Evolutionary conservation across 2,113 vertebrate species (phyloP), one percentile per base, ranked within the genome.

Genomic region (Pterocles gutturalis): DNA sequence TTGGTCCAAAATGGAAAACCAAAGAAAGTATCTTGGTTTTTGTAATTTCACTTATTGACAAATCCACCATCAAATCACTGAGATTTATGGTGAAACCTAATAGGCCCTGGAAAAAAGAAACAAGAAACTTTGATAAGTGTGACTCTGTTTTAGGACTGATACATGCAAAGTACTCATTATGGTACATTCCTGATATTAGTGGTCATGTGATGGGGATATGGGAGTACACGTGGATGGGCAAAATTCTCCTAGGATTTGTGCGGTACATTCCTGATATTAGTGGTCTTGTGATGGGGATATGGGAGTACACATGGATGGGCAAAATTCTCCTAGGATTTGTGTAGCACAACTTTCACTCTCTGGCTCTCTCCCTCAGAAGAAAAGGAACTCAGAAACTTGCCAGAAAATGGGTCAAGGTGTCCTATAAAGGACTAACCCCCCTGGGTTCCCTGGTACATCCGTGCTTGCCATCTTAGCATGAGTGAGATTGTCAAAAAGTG

Each of bases 381-480:
- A 62, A n/a, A 31, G 7, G 12, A 69, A 26, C 7, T 67, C 33
- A 25, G 49, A 93, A 84, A 48, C 15, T 11, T 77, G 5, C 14
- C 54, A 61, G 48, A 83, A 70, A 77, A 46, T 9, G 9, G 41
- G 24, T 25, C 54, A 67, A 83, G 1, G 7, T 53, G 10, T 25
- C 12, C 31, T 1, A 0, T 77, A 38, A 71, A 9, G 26, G 49
- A 26, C 49, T 65, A n/a, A 3, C 24, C 19, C 28, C 9, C 24
- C 62, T 0, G 0, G 11, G 16, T 43, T 78, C 33, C 46, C 18
- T 51, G 28, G 3, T 55, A 33, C 34, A 10, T 45, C 51, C 18
- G 11, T 54, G 4, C 14, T 75, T 81, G 31, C 25, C 75, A 11
- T 60, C 51, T 67, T 67, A 21, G 26, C 28, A 13, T 36, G 62